These are phyloP conservation scores for Gerris buenoi DNA, from an alignment of 1,140 invertebrate genomes.

Conservation along the genomic window DNA sequence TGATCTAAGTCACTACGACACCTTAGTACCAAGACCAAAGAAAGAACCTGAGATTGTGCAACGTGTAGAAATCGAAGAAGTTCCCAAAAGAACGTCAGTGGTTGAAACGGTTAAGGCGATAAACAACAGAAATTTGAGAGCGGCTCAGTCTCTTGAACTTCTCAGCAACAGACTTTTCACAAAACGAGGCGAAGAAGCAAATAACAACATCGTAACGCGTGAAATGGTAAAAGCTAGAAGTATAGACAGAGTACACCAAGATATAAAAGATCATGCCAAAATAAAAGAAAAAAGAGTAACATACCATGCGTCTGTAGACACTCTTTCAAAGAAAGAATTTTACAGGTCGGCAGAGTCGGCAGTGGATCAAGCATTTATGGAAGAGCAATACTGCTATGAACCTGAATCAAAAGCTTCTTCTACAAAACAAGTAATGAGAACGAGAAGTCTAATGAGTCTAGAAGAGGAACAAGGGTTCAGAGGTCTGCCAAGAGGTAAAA, in stretches of 20 bases:
- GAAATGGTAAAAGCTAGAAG: neutral
- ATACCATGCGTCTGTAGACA: neutral
- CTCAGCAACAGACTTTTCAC: neutral
- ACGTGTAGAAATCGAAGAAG: neutral
- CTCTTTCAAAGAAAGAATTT: neutral
- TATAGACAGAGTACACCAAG: neutral
- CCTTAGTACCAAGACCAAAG: neutral
- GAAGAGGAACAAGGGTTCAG: slow-evolving; percentile 11
- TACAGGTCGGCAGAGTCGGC: neutral
- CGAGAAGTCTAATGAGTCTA: slow-evolving; percentile 21
- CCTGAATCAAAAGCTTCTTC: slow-evolving; percentile 18
- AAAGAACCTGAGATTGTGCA: neutral
- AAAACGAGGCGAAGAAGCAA: neutral
- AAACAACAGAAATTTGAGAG: neutral
- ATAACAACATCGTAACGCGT: neutral
- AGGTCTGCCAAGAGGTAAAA: slow-evolving; percentile 15
- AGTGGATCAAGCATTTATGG: slow-evolving; percentile 12
- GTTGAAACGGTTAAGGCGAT: neutral
- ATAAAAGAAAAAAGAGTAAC: neutral
- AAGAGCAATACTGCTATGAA: slow-evolving; percentile 24
- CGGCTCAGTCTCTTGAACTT: neutral
- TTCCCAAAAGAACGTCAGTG: neutral
- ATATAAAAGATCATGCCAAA: neutral
- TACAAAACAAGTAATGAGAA: slow-evolving; percentile 20
- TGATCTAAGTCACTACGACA: neutral